Base-by-base conservation (phyloP, 2,888 invertebrate species). In the Rotaria sp. region DNA sequence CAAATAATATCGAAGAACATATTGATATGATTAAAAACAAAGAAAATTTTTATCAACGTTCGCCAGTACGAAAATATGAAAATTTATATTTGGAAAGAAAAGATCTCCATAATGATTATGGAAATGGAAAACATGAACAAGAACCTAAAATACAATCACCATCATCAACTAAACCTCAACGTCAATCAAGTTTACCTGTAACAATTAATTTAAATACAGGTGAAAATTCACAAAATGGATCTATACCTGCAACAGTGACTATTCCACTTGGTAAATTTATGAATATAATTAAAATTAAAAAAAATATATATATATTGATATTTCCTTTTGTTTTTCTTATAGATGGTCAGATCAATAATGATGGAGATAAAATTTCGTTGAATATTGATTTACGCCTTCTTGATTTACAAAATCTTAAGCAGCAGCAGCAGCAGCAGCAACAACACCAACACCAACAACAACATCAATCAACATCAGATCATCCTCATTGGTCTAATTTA, bases 41-140 rank as follows among this genome's bases (percentile, higher is more conserved):
- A 80, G 86, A 86, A 52, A 86, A 86, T 59, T 80, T 85, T 48
- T 59, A n/a, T 85, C 75, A 86, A 41, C 74, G 86, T 24, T 80
- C 80, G n/a, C 85, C 86, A 35, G 80, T 26, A 21, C 50, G 74
- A 85, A 85, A 84, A 86, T 86, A 86, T 52, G 85, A 86, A 85
- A 45, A 80, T 2, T 18, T 26, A 1, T 38, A 75, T 41, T 11
- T 41, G 7, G 38, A 75, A 75, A 5, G 75, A 41, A 41, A 75
- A 80, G 45, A 45, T 80, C 11, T 80, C 10, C 26, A 24, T 3
- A 21, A 26, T n/a, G 45, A 24, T 8, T n/a, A 45, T n/a, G 45
- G 8, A 11, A 45, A 26, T 1, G 50, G 18, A 50, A 50, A 15
- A 50, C 15, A 50, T 80, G 67, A 67, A 15, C 35, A 30, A 13